phyloP scores from a whole-genome alignment of 1,140 invertebrate genomes.

The Drosophila kohkoa region DNA sequence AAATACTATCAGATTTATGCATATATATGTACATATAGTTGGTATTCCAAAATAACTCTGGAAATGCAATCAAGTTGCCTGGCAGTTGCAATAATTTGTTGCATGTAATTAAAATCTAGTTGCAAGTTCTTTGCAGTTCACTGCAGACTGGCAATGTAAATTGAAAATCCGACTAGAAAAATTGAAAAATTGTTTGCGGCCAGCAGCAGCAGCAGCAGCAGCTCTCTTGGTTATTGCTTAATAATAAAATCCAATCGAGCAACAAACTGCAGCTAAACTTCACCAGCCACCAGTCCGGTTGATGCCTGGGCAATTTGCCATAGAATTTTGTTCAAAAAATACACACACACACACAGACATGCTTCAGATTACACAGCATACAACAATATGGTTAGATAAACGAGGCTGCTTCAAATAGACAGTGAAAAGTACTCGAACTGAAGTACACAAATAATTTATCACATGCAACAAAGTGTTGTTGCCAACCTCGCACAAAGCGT shows the following conservation, averaged over 20 bases:
- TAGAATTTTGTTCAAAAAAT: conserved; percentile 55
- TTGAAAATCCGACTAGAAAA: conserved; percentile 61
- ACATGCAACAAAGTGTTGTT: conserved; percentile 10
- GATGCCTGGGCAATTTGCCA: conserved; percentile 11
- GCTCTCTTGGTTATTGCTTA: conserved; percentile 42
- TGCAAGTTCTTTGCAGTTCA: conserved; percentile 33
- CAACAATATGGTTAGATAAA: conserved; percentile 7
- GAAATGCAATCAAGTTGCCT: conserved; percentile 19
- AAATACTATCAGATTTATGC: too few species aligned
- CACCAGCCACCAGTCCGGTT: background rate
- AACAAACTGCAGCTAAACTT: conserved; percentile 20
- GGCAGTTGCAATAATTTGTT: conserved; percentile 28
- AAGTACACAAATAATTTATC: conserved; percentile 12
- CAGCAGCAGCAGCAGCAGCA: background rate
- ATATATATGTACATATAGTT: background rate
- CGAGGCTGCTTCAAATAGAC: background rate
- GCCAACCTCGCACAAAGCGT: background rate
- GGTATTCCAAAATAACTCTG: conserved; percentile 1
- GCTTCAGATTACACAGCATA: background rate
- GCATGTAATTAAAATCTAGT: conserved; percentile 75
- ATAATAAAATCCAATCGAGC: conserved; percentile 64
- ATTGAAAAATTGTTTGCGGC: conserved; percentile 42
- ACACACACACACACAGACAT: conserved; percentile 5
- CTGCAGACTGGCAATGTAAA: conserved; percentile 45
- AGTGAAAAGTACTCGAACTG: background rate